phyloP scores from a whole-genome alignment of 2,113 vertebrate genomes.

The Suricata suricatta region DNA sequence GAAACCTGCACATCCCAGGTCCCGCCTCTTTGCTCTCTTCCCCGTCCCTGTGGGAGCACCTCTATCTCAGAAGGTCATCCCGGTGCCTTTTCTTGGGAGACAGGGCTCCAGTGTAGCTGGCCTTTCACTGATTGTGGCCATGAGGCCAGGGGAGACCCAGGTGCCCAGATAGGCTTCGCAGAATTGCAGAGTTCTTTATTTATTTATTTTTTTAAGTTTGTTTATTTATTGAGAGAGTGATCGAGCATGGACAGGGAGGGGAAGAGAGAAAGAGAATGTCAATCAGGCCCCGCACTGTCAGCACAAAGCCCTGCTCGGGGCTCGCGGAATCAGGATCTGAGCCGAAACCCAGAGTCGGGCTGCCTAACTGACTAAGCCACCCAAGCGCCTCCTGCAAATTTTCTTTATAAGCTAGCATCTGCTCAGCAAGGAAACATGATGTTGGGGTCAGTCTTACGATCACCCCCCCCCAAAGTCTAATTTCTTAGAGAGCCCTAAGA shows the following conservation, averaged over 20 bases:
- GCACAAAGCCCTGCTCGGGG: no score
- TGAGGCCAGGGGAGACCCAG: not conserved
- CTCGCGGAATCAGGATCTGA: no score
- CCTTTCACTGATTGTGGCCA: not conserved
- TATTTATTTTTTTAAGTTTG: no score
- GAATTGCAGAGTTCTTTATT: not conserved
- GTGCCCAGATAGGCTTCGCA: not conserved
- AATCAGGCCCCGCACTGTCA: no score
- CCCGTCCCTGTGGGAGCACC: not conserved
- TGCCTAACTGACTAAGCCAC: no score
- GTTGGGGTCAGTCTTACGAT: not conserved
- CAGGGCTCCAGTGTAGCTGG: not conserved
- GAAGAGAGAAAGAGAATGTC: no score
- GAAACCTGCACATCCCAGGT: slow-evolving; percentile 94
- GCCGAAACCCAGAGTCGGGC: no score
- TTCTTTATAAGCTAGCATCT: not conserved
- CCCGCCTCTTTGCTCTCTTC: not conserved
- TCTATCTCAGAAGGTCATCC: not conserved
- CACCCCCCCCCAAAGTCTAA: not conserved
- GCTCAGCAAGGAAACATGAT: not conserved
- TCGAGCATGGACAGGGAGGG: no score
- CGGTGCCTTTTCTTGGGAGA: not conserved
- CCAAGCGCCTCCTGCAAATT: not conserved
- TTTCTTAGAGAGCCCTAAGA: slow-evolving; percentile 10
- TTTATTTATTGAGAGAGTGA: no score